phyloP scores from a whole-genome alignment of 2,888 invertebrate genomes.

The Euplexia lucipara region DNA sequence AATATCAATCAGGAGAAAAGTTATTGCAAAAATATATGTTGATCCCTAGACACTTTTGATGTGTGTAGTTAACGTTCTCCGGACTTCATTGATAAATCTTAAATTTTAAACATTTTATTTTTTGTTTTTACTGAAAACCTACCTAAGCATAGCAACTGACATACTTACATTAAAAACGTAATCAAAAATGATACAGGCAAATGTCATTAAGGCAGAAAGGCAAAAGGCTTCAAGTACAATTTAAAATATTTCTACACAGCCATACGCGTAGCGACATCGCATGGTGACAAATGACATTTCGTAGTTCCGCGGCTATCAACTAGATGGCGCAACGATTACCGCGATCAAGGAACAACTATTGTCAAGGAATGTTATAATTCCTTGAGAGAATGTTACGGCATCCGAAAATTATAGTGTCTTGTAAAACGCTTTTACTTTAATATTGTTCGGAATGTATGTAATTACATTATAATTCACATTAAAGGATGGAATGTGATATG shows the following conservation, averaged over 20 bases:
- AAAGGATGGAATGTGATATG: slow-evolving; percentile 54
- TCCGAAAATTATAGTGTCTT: slow-evolving; percentile 64
- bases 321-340: slow-evolving; percentile 82
- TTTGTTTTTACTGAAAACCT: too few species aligned
- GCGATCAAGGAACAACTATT: slow-evolving; percentile 40
- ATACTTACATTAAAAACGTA: not conserved
- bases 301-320: slow-evolving; percentile 70
- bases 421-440: slow-evolving; percentile 61
- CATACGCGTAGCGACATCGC: slow-evolving; percentile 86
- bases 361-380: slow-evolving; percentile 63
- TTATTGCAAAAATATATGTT: too few species aligned
- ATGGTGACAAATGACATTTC: slow-evolving; percentile 84
- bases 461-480: slow-evolving; percentile 60
- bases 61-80: not conserved
- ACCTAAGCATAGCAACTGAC: too few species aligned
- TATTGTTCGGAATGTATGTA: slow-evolving; percentile 58
- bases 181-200: not conserved
- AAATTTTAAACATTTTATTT: too few species aligned
- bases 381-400: slow-evolving; percentile 62
- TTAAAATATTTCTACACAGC: not conserved
- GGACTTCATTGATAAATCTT: not conserved
- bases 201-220: not conserved
- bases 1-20: too few species aligned
- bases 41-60: too few species aligned
- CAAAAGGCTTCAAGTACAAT: not conserved